Evolutionary conservation across 2,797 vertebrate genomes (phyloP).

Genomic region (Gallinago solitaria): DNA sequence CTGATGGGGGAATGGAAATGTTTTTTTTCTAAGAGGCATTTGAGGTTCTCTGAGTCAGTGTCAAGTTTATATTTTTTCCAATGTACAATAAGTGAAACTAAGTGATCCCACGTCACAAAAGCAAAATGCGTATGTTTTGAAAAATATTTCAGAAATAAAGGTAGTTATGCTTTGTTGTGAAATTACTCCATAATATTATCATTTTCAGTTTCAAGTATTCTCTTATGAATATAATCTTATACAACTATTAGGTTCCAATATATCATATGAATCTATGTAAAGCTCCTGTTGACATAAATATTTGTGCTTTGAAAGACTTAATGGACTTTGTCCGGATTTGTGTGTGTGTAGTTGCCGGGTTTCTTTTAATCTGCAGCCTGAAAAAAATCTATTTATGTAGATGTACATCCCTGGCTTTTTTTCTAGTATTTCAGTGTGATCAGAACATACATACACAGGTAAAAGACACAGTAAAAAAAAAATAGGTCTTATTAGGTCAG

Average conservation of each 20-base stretch:
- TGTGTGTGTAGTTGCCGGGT: background rate
- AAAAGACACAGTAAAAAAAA: background rate
- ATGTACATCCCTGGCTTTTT: background rate
- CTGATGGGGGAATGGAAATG: conserved; percentile 29
- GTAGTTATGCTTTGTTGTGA: background rate
- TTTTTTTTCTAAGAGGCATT: conserved; percentile 38
- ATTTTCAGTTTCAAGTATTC: background rate
- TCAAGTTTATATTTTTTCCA: conserved; percentile 18
- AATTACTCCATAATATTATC: background rate
- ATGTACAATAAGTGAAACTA: background rate
- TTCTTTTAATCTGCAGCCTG: background rate
- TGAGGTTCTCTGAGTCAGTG: conserved; percentile 33
- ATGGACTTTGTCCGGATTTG: background rate
- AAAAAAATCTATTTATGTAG: background rate
- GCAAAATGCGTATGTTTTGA: background rate
- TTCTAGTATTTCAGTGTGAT: background rate
- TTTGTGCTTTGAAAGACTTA: background rate
- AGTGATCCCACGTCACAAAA: background rate
- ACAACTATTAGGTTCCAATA: background rate
- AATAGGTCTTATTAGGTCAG: background rate
- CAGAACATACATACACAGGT: background rate
- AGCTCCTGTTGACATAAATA: background rate
- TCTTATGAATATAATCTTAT: background rate
- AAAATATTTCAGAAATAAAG: background rate
- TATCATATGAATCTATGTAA: background rate